Conservation (phyloP, 2,113 vertebrate genomes). For the Oreochromis niloticus region DNA sequence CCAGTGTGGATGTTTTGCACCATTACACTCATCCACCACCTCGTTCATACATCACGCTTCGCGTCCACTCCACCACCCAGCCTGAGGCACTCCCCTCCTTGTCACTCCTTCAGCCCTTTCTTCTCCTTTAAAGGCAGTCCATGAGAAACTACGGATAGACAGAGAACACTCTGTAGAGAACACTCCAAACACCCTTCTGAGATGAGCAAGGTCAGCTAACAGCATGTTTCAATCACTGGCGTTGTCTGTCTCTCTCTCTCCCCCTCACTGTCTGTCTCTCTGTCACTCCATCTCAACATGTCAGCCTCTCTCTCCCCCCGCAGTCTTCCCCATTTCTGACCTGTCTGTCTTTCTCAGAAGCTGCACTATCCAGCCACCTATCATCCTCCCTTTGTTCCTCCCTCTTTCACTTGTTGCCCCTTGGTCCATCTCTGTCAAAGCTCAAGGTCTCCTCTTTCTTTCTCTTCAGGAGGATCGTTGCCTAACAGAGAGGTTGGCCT, state of each 20-base stretch:
- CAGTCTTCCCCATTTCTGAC: not conserved
- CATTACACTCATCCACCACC: not conserved
- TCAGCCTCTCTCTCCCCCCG: not conserved
- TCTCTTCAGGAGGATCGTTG: not conserved
- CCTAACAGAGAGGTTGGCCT: slow-evolving; percentile 31
- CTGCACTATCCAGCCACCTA: not conserved
- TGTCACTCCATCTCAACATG: slow-evolving; percentile 27
- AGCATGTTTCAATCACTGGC: slow-evolving; percentile 36
- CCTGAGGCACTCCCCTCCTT: not conserved
- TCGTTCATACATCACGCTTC: not conserved
- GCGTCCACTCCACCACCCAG: not conserved
- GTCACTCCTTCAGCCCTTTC: not conserved
- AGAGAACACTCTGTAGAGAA: not conserved
- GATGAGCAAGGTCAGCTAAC: slow-evolving; percentile 37
- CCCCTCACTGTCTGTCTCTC: slow-evolving; percentile 1
- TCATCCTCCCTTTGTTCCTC: not conserved
- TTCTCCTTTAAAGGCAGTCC: slow-evolving; percentile 32
- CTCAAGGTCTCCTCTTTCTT: slow-evolving; percentile 33
- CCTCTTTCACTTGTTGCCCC: not conserved
- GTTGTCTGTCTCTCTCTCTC: not conserved
- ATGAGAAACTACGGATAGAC: slow-evolving; percentile 29
- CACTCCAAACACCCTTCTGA: not conserved
- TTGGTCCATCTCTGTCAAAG: slow-evolving; percentile 32
- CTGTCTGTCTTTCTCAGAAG: slow-evolving; percentile 14
- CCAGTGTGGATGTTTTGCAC: not conserved